A percentile compares a stretch with the other conserved stretches of the same genome.
Evolutionary conservation across 2,888 invertebrate species (phyloP).

Genomic region (Drosophila acutilabella): DNA sequence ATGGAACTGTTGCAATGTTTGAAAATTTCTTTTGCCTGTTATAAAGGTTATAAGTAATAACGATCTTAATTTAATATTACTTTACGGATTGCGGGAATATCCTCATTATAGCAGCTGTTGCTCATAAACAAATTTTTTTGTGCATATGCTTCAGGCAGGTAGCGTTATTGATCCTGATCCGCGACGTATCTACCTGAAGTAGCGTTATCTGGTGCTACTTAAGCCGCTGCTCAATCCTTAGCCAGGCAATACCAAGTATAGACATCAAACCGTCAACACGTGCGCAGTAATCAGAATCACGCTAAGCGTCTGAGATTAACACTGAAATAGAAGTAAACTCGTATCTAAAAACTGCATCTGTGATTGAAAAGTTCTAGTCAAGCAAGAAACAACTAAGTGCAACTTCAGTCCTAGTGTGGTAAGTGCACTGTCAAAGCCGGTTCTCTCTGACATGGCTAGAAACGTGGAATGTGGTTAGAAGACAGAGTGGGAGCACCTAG

Average conservation of each 20-base stretch:
- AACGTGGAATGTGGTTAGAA: slow-evolving; percentile 66
- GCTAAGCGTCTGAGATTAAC: slow-evolving; percentile 52
- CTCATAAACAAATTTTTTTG: slow-evolving; percentile 47
- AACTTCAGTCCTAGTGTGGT: slow-evolving; percentile 49
- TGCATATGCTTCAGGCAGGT: slow-evolving; percentile 54
- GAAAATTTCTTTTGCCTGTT: too few species aligned
- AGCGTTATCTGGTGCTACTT: slow-evolving; percentile 46
- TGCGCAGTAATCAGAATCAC: slow-evolving; percentile 35
- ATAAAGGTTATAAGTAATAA: too few species aligned
- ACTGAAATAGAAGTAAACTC: neutral
- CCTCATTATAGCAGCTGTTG: slow-evolving; percentile 48
- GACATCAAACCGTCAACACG: slow-evolving; percentile 46
- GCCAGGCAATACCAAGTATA: slow-evolving; percentile 19
- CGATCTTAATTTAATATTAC: neutral
- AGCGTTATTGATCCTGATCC: slow-evolving; percentile 9
- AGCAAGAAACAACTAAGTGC: slow-evolving; percentile 30
- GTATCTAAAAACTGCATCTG: slow-evolving; percentile 38
- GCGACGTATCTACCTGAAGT: slow-evolving; percentile 16
- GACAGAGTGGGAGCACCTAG: slow-evolving; percentile 6
- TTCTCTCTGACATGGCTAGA: slow-evolving; percentile 41
- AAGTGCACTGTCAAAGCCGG: slow-evolving; percentile 60
- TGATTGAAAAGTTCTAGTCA: slow-evolving; percentile 55
- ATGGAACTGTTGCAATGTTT: neutral
- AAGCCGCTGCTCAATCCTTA: slow-evolving; percentile 13
- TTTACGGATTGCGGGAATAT: slow-evolving; percentile 14